Evolutionary conservation across 2,797 vertebrate species (phyloP), one percentile per base, ranked within the genome.

Genomic region (Sebastes miniatus): DNA sequence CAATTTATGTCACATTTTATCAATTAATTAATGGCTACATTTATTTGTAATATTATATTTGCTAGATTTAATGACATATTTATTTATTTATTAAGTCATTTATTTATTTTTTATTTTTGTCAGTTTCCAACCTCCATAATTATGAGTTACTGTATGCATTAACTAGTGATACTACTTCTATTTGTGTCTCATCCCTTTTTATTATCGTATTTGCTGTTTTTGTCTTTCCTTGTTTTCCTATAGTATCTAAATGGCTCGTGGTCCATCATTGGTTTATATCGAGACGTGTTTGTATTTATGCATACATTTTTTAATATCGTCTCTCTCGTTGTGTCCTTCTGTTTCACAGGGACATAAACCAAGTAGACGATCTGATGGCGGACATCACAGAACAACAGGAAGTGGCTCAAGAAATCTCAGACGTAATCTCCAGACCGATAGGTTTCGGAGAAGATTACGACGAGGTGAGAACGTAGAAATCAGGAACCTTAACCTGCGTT

Each of bases 321-420:
- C 18, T 34, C 63, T 36, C n/a, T 71, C 63, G 39, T 2, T 25
- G 1, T 58, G 22, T 67, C 27, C 12, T 12, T 2, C 3, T 50
- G 0, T 85, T 80, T 89, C 87, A 57, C 91, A 99, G 98, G 97
- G 97, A 99, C 92, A 97, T 99, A 8, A 97, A 99, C 90, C 98
- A 98, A 94, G 98, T 99, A 43, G 98, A 99, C 63, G 98, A 99
- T 76, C 95, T 99, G 85, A 98, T 99, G 97, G 96, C 97, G 24
- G 97, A 99, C 64, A 99, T 99, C 93, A 97, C 97, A 65, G 98
- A 99, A 63, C 98, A 99, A 90, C 98, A 99, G 74, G 98, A 99
- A 84, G 90, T 99, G 85, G 98, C 98, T 39, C 97, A 98, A 83
- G 98, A 99, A 93, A 99, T 99, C 93, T 98, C 98, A 3, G 97